Evolutionary conservation across 2,888 invertebrate species (phyloP), one percentile per base, ranked within the genome.

Genomic region (Balanococcus diminutus): DNA sequence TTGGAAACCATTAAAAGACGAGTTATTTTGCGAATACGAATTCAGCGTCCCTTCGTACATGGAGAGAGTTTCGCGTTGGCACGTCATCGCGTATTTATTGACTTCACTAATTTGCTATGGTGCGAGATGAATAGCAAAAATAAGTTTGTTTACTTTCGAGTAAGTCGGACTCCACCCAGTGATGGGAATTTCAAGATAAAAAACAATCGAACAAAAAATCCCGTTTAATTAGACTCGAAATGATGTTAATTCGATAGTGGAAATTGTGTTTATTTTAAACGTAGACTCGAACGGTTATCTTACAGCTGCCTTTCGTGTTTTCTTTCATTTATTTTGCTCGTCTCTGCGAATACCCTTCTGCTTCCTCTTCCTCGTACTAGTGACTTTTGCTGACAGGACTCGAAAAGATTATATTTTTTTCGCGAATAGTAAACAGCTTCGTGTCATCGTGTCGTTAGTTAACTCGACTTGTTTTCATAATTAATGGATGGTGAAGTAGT

Each of bases 171-270:
- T 6, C 19, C 8, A 67, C 28, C n/a, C 16, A 5, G 72, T 1
- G 19, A 32, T 36, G 75, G 11, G 22, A 79, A 79, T 16, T 36
- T 25, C 11, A 19, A 19, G 28, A 28, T 28, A 79, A 79, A 79
- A 79, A 79, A 72, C 32, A 79, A 79, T 28, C 28, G 75, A 0
- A 0, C 8, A 19, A 75, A 32, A 75, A 75, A 31, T 22, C 11
- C 16, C 75, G 36, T 79, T 79, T 79, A 79, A 79, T 79, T 79
- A 79, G 75, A 79, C 19, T 79, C 16, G 19, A 79, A 79, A 79
- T 79, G 75, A 79, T 36, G 28, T 79, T 79, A 79, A 79, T 79
- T 79, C 36, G 36, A 79, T 79, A 36, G 36, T 14, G 9, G 36
- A 36, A 19, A 28, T n/a, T n/a, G 32, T 14, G 72, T 32, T 46